These are phyloP conservation scores for Pseudochirops cupreus DNA, from an alignment of 2,797 vertebrate genomes.

Conservation along the genomic window DNA sequence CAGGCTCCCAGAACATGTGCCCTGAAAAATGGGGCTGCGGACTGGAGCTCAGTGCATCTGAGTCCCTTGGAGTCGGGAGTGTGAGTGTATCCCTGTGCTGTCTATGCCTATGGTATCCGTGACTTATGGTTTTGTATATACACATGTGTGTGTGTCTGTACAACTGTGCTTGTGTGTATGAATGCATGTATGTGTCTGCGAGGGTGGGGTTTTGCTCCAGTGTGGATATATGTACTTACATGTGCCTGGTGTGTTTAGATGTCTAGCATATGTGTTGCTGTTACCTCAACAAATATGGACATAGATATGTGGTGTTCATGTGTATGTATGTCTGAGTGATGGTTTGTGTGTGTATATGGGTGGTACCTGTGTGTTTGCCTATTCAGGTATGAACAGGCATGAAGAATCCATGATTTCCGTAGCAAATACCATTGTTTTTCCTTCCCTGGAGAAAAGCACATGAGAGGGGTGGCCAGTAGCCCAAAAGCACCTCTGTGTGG, in stretches of 20 bases:
- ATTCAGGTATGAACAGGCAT: neutral
- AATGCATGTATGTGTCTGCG: neutral
- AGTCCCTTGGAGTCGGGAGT: neutral
- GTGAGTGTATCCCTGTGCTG: neutral
- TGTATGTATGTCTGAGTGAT: neutral
- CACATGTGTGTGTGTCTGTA: neutral
- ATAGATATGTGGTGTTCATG: neutral
- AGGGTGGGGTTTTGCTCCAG: neutral
- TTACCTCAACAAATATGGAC: neutral
- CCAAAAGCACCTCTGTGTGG: neutral
- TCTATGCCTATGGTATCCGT: too few species aligned
- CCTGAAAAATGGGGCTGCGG: neutral
- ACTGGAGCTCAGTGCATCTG: neutral
- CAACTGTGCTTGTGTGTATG: neutral
- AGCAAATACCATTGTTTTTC: neutral
- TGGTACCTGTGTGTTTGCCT: neutral
- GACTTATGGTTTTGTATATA: neutral
- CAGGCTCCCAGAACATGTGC: neutral
- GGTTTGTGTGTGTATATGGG: neutral
- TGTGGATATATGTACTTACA: neutral
- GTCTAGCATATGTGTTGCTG: neutral
- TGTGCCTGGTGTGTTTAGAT: neutral
- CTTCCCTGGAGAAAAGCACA: neutral
- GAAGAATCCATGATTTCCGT: neutral
- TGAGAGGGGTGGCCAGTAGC: neutral